phyloP scores from a whole-genome alignment of 2,113 vertebrate species.

The Coracopsis vasa region DNA sequence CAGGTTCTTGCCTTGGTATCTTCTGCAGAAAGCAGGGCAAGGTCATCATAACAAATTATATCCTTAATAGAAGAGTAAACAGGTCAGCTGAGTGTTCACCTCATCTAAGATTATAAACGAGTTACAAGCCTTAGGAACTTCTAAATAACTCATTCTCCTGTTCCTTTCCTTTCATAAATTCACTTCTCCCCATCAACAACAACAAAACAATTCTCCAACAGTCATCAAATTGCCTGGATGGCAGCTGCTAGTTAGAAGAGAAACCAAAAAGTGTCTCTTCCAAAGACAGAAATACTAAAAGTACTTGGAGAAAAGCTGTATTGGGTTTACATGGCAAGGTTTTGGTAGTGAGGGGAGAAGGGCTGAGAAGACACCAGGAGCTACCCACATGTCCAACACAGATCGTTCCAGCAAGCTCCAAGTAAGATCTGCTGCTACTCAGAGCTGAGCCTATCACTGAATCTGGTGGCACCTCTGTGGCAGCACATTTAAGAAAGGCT shows the following conservation, averaged over 20 bases:
- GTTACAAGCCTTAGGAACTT: not conserved
- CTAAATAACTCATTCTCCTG: not conserved
- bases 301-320: not conserved
- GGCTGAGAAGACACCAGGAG: not conserved
- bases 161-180: not conserved
- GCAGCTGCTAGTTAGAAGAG: not conserved
- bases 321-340: not conserved
- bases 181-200: not conserved
- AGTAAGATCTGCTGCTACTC: not conserved
- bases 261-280: not conserved
- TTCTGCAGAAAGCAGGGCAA: not conserved
- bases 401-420: not conserved
- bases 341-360: fast-evolving
- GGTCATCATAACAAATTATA: not conserved
- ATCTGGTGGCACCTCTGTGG: not conserved
- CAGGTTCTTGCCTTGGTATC: not conserved
- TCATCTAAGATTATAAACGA: not conserved
- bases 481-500: not conserved
- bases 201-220: not conserved
- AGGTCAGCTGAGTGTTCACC: not conserved
- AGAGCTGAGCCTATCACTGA: not conserved
- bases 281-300: not conserved
- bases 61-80: not conserved
- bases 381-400: not conserved
- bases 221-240: not conserved